Percentiles rank a stretch among this genome's conserved stretches.
Conservation (phyloP, 2,888 invertebrate species). For the Calliphora vomitoria region DNA sequence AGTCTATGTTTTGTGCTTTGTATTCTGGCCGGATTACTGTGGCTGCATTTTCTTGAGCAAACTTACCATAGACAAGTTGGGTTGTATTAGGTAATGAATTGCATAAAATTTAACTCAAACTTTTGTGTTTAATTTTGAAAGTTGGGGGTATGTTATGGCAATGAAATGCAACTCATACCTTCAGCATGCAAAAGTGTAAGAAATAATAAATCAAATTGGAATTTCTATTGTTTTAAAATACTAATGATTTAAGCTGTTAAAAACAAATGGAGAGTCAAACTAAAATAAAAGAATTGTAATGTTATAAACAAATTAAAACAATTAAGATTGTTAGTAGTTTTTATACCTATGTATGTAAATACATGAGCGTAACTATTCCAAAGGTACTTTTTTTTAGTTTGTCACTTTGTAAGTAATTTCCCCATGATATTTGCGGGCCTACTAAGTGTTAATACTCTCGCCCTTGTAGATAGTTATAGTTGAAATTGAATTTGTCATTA, state of each 20-base stretch:
- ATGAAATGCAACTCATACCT: slow-evolving; percentile 37
- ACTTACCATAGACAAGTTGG: slow-evolving; percentile 70
- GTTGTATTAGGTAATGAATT: slow-evolving; percentile 57
- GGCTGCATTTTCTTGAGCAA: slow-evolving; percentile 57
- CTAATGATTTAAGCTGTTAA: not conserved
- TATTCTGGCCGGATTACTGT: not conserved
- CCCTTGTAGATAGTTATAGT: too few relatives aligned
- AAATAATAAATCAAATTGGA: slow-evolving; percentile 12
- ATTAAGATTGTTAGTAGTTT: not conserved
- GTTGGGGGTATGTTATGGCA: not conserved
- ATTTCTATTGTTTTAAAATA: not conserved
- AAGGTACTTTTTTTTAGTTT: too few relatives aligned
- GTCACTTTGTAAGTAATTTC: too few relatives aligned
- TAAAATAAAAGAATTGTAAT: not conserved
- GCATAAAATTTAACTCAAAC: slow-evolving; percentile 52
- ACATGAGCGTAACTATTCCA: too few relatives aligned
- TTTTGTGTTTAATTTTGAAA: not conserved
- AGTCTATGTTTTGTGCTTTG: slow-evolving; percentile 3
- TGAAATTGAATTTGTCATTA: too few relatives aligned
- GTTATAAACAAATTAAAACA: not conserved
- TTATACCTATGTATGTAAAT: too few relatives aligned
- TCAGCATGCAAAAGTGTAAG: not conserved
- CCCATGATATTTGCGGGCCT: too few relatives aligned
- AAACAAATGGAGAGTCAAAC: not conserved
- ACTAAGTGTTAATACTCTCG: too few relatives aligned